Evolutionary conservation across 2,888 invertebrate species (phyloP), one percentile per base, ranked within the genome.

Genomic region (Norana najaformis): DNA sequence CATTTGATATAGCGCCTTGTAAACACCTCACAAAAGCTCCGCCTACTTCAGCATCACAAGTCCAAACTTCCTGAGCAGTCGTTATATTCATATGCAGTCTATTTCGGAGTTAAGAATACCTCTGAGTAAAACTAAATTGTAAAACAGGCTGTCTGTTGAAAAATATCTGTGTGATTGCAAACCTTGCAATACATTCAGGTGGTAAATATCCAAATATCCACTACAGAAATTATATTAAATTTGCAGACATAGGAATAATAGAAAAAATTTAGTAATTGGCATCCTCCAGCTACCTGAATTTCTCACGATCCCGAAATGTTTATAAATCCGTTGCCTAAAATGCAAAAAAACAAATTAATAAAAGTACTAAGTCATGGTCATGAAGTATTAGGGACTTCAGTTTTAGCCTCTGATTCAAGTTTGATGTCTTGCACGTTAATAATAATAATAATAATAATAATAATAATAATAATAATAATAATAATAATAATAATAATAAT

Each of bases 71-170:
- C 47, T 47, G 20, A 47, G 23, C 47, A 23, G 47, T 47, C n/a
- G n/a, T 69, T 69, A 69, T 13, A 30, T 8, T 69, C 0, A 30
- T n/a, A 30, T 69, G 69, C 69, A 47, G 47, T 47, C n/a, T 69
- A 69, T 11, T 69, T 69, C 30, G 69, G 69, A 69, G n/a, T 69
- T 69, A 69, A 30, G 69, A n/a, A 8, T n/a, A n/a, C n/a, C 69
- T 69, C n/a, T 69, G 69, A 69, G 69, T 69, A 69, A 69, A 69
- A 69, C 69, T 69, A 69, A 69, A 69, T n/a, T 69, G 69, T n/a
- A 13, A n/a, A 69, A 30, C 1, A 69, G 30, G 69, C n/a, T 11
- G 11, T 3, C 16, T 1, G 30, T 8, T 1, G 13, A 69, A 69
- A 69, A 30, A 69, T 30, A 69, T 69, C 69, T 8, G n/a, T n/a